Evolutionary conservation across 2,797 vertebrate species (phyloP).

Genomic region (Podargus strigoides): DNA sequence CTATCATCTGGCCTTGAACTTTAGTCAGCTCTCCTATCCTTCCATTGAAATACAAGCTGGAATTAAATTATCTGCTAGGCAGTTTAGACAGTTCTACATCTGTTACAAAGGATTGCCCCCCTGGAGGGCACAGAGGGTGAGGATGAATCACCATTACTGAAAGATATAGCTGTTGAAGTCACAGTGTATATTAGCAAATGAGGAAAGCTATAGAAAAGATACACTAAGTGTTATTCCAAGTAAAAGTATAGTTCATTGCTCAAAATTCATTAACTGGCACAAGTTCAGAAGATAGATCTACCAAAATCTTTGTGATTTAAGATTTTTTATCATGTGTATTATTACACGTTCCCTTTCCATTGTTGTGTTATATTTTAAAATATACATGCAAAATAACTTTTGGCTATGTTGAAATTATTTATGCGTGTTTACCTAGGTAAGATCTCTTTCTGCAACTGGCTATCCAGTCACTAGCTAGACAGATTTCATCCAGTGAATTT

Average conservation of each 20-base stretch:
- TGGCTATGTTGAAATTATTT: neutral
- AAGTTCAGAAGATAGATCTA: neutral
- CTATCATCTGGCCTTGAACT: neutral
- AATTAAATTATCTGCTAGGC: neutral
- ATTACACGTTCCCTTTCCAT: neutral
- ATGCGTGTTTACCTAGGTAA: neutral
- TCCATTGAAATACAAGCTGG: neutral
- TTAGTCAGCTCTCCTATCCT: neutral
- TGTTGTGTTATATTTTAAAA: neutral
- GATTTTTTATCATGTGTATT: neutral
- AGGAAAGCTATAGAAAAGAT: neutral
- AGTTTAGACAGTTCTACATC: neutral
- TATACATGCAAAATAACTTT: neutral
- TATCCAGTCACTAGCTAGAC: neutral
- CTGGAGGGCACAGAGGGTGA: neutral
- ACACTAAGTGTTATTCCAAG: neutral
- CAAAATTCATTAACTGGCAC: neutral
- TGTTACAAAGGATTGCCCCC: neutral
- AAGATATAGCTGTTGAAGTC: neutral
- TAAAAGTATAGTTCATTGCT: neutral
- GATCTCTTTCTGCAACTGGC: neutral
- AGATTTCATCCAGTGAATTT: neutral
- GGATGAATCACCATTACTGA: neutral
- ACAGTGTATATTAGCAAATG: neutral
- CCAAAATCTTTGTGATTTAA: neutral